Evolutionary conservation across 2,888 invertebrate genomes (phyloP).

Genomic region (Meteorus colon): DNA sequence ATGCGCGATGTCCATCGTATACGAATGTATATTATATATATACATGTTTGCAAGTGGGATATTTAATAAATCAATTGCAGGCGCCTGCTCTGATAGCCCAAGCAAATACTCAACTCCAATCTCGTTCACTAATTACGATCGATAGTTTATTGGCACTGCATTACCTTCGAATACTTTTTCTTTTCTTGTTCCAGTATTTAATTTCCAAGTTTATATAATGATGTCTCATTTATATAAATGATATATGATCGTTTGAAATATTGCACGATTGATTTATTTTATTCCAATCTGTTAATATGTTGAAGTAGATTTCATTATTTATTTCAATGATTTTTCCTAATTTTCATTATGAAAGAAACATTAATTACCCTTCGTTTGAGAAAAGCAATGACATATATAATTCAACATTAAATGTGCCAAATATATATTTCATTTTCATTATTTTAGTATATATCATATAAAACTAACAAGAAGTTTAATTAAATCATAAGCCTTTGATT

Average conservation of each 20-base stretch:
- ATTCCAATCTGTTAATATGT: too few relatives aligned
- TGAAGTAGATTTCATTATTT: too few relatives aligned
- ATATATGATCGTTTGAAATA: background rate
- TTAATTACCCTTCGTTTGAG: too few relatives aligned
- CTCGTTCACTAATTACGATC: conserved; percentile 52
- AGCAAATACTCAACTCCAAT: conserved; percentile 28
- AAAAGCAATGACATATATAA: too few relatives aligned
- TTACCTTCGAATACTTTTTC: background rate
- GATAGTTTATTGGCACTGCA: conserved; percentile 50
- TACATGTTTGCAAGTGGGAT: conserved; percentile 24
- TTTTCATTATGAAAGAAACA: too few relatives aligned
- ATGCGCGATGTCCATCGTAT: conserved; percentile 39
- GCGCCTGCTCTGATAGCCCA: conserved; percentile 33
- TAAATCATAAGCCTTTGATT: conserved; percentile 25
- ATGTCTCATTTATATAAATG: background rate
- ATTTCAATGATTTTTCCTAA: too few relatives aligned
- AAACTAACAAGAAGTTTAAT: conserved; percentile 19
- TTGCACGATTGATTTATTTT: too few relatives aligned
- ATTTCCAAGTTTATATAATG: background rate
- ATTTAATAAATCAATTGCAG: conserved; percentile 49
- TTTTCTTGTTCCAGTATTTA: background rate
- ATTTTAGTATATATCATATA: background rate
- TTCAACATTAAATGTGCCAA: too few relatives aligned
- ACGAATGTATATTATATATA: conserved; percentile 3
- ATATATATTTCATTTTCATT: background rate